Percentiles rank a stretch among this genome's conserved stretches.
Conservation (phyloP, 2,888 invertebrate species). For the Drosophila fulvimacula region DNA sequence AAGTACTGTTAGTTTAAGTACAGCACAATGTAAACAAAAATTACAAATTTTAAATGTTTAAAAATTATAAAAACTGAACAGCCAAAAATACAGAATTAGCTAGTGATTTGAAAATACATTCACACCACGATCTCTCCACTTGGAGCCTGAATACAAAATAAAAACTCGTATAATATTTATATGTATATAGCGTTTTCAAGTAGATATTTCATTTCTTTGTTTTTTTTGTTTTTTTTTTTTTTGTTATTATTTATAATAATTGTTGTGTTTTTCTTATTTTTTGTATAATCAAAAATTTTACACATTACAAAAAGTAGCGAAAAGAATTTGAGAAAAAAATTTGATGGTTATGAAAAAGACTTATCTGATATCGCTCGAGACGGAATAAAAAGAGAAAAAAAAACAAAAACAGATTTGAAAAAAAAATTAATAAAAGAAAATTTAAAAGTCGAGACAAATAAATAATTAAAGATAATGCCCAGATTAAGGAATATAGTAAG, state of each 20-base stretch:
- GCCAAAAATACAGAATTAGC: background rate
- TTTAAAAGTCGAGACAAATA: constrained; percentile 1
- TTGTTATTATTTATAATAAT: constrained; percentile 18
- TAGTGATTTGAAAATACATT: constrained; percentile 1
- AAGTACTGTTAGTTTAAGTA: constrained; percentile 1
- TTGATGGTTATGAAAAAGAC: constrained; percentile 39
- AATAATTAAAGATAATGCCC: constrained; percentile 41
- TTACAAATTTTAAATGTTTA: background rate
- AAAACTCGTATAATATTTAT: constrained; percentile 21
- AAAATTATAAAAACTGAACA: background rate
- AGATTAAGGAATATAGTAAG: constrained; percentile 46
- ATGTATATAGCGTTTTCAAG: constrained; percentile 25
- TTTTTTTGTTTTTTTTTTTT: background rate
- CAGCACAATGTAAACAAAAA: background rate
- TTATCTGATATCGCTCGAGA: constrained; percentile 33
- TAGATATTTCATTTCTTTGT: background rate
- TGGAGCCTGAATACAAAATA: background rate
- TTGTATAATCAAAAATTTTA: constrained; percentile 39
- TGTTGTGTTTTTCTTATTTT: constrained; percentile 17
- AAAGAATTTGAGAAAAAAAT: constrained; percentile 36
- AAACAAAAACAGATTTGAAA: constrained; percentile 5
- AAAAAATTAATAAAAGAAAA: background rate
- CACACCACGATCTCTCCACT: constrained; percentile 8
- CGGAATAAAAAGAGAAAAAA: constrained; percentile 15
- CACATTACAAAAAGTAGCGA: constrained; percentile 57